Percentiles rank a stretch among this genome's conserved stretches.
phyloP scores from a whole-genome alignment of 1,140 invertebrate genomes.

The Belonocnema kinseyi region DNA sequence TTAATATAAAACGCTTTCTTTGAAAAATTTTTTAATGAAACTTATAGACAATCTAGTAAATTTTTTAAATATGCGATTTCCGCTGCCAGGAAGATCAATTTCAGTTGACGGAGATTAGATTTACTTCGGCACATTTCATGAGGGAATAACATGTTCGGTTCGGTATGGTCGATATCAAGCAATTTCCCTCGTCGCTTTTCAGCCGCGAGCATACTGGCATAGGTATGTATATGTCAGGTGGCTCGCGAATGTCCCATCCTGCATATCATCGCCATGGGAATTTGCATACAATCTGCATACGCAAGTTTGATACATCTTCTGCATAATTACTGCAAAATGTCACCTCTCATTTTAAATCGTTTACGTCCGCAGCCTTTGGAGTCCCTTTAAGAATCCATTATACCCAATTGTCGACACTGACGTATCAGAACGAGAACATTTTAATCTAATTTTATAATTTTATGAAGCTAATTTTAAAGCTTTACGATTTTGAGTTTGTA shows the following conservation, averaged over 20 bases:
- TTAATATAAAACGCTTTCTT: not conserved
- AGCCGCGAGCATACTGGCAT: not conserved
- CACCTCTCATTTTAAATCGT: slow-evolving; percentile 28
- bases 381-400: slow-evolving; percentile 1
- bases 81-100: not conserved
- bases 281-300: slow-evolving; percentile 16
- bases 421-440: not conserved
- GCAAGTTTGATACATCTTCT: slow-evolving; percentile 26
- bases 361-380: not conserved
- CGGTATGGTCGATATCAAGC: not conserved
- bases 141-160: slow-evolving; percentile 9
- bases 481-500: too few relatives aligned
- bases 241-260: slow-evolving; percentile 15
- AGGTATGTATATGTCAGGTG: not conserved
- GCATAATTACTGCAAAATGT: slow-evolving; percentile 28
- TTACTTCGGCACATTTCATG: slow-evolving; percentile 9
- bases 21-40: not conserved
- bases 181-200: slow-evolving; percentile 7
- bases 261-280: slow-evolving; percentile 26
- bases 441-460: too few relatives aligned
- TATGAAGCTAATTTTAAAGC: too few relatives aligned
- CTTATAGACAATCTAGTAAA: not conserved
- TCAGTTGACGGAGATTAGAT: slow-evolving; percentile 11
- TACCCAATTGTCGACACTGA: not conserved
- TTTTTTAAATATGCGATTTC: not conserved